Base-by-base conservation (phyloP, 2,797 vertebrate species). In the Girardinus metallicus region DNA sequence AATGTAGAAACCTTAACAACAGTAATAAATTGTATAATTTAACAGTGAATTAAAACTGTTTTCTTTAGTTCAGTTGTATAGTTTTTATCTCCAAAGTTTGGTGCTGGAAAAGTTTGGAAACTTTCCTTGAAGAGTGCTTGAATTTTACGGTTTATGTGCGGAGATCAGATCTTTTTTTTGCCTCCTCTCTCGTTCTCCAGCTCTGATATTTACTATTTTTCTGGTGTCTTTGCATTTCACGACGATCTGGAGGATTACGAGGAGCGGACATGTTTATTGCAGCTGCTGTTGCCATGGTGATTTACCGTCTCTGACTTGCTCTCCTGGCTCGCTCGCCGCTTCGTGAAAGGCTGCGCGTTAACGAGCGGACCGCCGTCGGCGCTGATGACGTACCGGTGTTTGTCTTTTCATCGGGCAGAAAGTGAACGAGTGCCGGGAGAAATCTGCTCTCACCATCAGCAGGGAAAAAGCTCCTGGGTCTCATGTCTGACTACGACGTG, bases 281-380 rank as follows among this genome's bases (percentile, higher is more conserved):
- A 41, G 64, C 39, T 68, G 21, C 18, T 13, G 64, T 70, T 64
- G 60, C 73, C 76, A 72, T 57, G 26, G 75, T 85, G 86, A 93
- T 91, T 88, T 86, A 89, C 79, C 31, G 57, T 18, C 31, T 26
- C 31, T 46, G 80, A 84, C 80, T 83, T 87, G 76, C 68, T 87
- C 73, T 31, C 78, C 62, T 77, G 46, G 76, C 64, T 80, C 72
- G 26, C 66, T 86, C 44, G 76, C 84, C 83, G 85, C 81, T 88
- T 76, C 44, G 53, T n/a, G 23, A 85, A 83, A 84, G 77, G 74
- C 74, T 78, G 70, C 4, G 0, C 12, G 41, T 85, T 82, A 64
- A 74, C 34, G n/a, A 79, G 57, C 43, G 21, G 15, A 43, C 75
- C 68, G 15, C 68, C 75, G n/a, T 77, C 53, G 36, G 31, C n/a